Base-by-base conservation (phyloP, 1,140 invertebrate genomes). In the Penaeus japonicus region DNA sequence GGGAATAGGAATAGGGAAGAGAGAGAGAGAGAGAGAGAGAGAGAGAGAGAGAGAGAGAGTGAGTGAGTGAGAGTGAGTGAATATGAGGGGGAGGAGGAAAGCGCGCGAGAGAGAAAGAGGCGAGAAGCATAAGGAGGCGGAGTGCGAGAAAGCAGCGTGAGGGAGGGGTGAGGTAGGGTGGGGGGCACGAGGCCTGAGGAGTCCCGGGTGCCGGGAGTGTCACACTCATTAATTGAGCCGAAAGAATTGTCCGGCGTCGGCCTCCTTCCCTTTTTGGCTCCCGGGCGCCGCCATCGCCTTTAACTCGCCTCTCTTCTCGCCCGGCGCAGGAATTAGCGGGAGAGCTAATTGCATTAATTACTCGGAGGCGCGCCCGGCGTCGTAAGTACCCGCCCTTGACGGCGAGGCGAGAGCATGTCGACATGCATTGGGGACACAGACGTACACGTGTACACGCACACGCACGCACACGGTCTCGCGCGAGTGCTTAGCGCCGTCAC, bases 1-100 rank as follows among this genome's bases (percentile, higher is more conserved):
- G n/a, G n/a, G n/a, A n/a, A n/a, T n/a, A n/a, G n/a, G n/a, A n/a
- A n/a, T n/a, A n/a, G n/a, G n/a, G 57, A 27, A 30, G 57, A 65
- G 47, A 75, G 20, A 89, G 78, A 32, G 55, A 78, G 85, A 65
- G 20, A 27, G 53, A 35, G 59, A 65, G 59, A 65, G 59, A 65
- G 59, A 65, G 59, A 65, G 59, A 65, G 59, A 65, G 59, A 65
- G 59, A 65, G 59, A 65, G 59, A 65, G 59, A 65, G 59, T 4
- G 59, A 65, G 59, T 4, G 59, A 65, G 59, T 4, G 59, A 65
- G 59, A 65, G 59, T 4, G 59, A 65, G 59, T 4, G 59, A 65
- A 12, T 4, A 12, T 4, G 59, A 65, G 59, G 12, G 59, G 12
- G 59, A 65, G 59, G 12, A 12, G 12, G 59, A 2, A 12, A 65